Percentiles rank a stretch among this genome's conserved stretches.
Conservation (phyloP, 2,797 vertebrate species). For the Lithobates pipiens region DNA sequence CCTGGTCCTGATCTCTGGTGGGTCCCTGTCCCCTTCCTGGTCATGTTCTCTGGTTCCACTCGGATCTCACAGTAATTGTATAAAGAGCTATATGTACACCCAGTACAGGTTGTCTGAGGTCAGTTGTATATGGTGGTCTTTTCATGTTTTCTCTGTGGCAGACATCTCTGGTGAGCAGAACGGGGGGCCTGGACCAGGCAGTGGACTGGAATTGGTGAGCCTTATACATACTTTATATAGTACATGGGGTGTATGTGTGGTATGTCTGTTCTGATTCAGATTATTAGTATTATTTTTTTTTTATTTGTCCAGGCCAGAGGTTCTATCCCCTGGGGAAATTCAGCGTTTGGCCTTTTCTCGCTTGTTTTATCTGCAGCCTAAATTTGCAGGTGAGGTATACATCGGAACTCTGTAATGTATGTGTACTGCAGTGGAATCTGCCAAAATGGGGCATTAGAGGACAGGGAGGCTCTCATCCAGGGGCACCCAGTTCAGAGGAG, state of each 20-base stretch:
- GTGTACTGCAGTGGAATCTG: neutral
- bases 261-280: too few relatives aligned
- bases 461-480: too few relatives aligned
- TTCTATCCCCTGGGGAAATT: conserved; percentile 96
- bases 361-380: conserved; percentile 96
- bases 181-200: conserved; percentile 87
- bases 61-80: too few relatives aligned
- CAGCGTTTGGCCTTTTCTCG: conserved; percentile 93
- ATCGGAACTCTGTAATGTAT: neutral
- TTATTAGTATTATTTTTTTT: neutral
- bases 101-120: too few relatives aligned
- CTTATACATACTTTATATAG: neutral
- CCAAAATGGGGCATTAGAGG: too few relatives aligned
- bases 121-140: neutral
- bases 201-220: conserved; percentile 97
- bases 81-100: too few relatives aligned
- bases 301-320: conserved; percentile 85
- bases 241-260: neutral
- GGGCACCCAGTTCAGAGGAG: too few relatives aligned
- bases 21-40: too few relatives aligned
- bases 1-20: too few relatives aligned
- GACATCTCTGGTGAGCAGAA: conserved; percentile 85
- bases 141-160: conserved; percentile 63
- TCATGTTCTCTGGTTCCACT: too few relatives aligned
- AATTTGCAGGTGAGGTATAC: conserved; percentile 85